Evolutionary conservation across 2,113 vertebrate species (phyloP).

Genomic region (Strix aluco): DNA sequence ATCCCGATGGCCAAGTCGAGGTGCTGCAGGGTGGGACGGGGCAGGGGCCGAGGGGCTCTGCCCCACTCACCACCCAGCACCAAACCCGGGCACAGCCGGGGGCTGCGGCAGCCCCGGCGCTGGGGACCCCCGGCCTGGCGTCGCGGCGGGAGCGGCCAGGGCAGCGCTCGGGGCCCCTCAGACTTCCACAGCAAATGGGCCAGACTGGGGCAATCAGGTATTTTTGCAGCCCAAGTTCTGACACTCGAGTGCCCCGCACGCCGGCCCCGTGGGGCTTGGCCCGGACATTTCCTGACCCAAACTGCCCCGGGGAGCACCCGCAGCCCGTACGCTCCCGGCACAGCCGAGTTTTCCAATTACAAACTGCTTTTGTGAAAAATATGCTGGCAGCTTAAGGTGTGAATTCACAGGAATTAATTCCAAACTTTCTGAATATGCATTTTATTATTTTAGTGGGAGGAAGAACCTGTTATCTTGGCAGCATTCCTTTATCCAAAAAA

Average conservation of each 20-base stretch:
- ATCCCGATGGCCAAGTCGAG: neutral
- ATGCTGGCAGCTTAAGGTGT: neutral
- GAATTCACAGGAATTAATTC: neutral
- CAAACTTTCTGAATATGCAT: neutral
- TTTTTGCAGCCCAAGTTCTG: too few relatives aligned
- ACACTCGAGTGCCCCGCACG: neutral
- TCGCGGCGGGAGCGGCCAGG: neutral
- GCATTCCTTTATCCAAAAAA: neutral
- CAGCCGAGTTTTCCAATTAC: neutral
- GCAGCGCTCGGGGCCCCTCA: neutral
- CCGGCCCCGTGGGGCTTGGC: neutral
- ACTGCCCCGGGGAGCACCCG: neutral
- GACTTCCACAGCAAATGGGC: neutral
- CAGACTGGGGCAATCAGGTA: neutral
- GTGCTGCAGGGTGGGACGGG: neutral
- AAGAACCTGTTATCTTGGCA: neutral
- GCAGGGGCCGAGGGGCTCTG: neutral
- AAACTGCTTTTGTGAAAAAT: neutral
- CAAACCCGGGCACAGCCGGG: neutral
- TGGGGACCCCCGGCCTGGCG: neutral
- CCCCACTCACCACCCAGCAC: neutral
- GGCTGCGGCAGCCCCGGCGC: fast-evolving
- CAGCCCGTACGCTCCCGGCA: fast-evolving
- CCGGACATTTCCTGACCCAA: neutral
- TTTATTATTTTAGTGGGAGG: neutral